A percentile compares a stretch with the other conserved stretches of the same genome.
These are phyloP conservation scores for Poeciliopsis gracilis DNA, from an alignment of 2,797 vertebrate species.

Conservation along the genomic window DNA sequence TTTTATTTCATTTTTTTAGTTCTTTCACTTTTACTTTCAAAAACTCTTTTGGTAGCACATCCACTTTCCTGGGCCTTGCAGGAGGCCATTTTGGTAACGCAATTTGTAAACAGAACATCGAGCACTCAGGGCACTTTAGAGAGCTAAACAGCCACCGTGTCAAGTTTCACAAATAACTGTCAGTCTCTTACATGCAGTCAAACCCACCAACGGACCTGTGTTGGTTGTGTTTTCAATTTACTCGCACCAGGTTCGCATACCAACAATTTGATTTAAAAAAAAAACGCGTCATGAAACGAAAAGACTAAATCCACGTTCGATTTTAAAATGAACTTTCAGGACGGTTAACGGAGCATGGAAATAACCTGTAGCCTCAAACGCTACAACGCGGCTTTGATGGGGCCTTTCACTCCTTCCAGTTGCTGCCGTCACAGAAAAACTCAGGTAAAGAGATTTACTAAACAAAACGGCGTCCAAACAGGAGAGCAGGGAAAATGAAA, in stretches of 20 bases:
- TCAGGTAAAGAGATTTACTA: slow-evolving; percentile 72
- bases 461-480: slow-evolving; percentile 69
- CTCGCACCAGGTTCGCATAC: background rate
- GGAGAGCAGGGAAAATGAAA: slow-evolving; percentile 60
- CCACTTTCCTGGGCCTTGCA: background rate
- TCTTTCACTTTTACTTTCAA: background rate
- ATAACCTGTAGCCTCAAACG: slow-evolving; percentile 30
- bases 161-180: background rate
- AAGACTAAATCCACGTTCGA: background rate
- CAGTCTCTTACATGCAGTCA: background rate
- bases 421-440: slow-evolving; percentile 66
- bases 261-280: background rate
- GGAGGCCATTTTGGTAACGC: background rate
- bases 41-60: background rate
- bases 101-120: background rate
- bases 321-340: background rate
- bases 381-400: slow-evolving; percentile 38
- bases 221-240: background rate
- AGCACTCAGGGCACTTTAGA: background rate
- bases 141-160: background rate
- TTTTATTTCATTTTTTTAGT: too few species aligned
- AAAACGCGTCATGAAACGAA: background rate
- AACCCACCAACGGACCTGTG: background rate
- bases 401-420: slow-evolving; percentile 49
- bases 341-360: background rate